Conservation (phyloP, 2,888 invertebrate genomes). For the Phrixothrix hirtus region DNA sequence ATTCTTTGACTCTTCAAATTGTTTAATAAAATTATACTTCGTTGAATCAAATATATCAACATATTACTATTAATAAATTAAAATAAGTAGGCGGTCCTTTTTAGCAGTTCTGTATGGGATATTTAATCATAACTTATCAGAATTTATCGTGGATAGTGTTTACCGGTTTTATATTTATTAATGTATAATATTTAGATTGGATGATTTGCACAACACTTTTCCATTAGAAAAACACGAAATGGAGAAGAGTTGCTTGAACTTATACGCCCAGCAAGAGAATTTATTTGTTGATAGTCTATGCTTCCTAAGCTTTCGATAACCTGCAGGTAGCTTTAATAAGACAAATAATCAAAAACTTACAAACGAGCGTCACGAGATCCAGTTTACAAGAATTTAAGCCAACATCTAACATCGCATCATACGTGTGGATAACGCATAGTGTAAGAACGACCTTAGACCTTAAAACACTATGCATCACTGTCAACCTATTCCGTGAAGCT, state of each 20-base stretch:
- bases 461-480: slow-evolving; percentile 34
- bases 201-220: slow-evolving; percentile 4
- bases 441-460: slow-evolving; percentile 28
- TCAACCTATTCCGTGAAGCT: slow-evolving; percentile 24
- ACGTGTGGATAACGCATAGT: slow-evolving; percentile 23
- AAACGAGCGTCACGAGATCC: slow-evolving; percentile 8
- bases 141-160: slow-evolving; percentile 2
- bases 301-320: neutral
- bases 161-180: slow-evolving; percentile 1
- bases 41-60: neutral
- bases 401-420: slow-evolving; percentile 5
- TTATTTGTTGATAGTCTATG: neutral
- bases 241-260: neutral
- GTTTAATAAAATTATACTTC: too few species aligned
- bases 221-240: slow-evolving; percentile 3
- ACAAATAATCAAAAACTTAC: slow-evolving; percentile 2
- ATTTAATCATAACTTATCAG: neutral
- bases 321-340: slow-evolving; percentile 2
- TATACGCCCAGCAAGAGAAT: slow-evolving; percentile 1
- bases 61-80: neutral
- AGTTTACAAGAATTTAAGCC: slow-evolving; percentile 4
- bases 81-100: neutral
- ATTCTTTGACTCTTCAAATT: too few species aligned
- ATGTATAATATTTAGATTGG: slow-evolving; percentile 1
- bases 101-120: neutral